Evolutionary conservation across 1,140 invertebrate genomes (phyloP), one percentile per base, ranked within the genome.

Genomic region (Temnothorax curvispinosus): DNA sequence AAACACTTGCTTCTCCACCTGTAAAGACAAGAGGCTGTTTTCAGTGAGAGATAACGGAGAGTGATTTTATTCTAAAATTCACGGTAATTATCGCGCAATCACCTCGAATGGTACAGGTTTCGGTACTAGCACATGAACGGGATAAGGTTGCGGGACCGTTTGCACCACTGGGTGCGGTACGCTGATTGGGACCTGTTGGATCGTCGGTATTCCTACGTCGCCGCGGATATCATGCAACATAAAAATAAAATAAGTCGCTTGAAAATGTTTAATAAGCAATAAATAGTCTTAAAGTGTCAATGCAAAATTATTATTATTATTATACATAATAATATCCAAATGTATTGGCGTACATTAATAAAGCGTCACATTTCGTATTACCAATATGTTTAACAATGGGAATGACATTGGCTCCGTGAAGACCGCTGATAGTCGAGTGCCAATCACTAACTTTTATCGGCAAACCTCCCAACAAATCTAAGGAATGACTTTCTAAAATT

Each of bases 301-400:
- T n/a, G 6, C 72, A 41, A 41, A 64, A 58, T 58, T 56, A 56
- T 15, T 35, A 62, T 62, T 27, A 27, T 27, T 62, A 62, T 32
- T 58, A 60, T 13, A 60, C 2, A 21, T 44, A 44, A 56, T 74
- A 74, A 75, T 35, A 38, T 41, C 6, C 7, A 21, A 41, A 75
- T 38, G 32, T 44, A 21, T 21, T 21, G 21, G n/a, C 13, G 15
- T 47, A 13, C 13, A 11, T 41, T 69, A 69, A 54, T 50, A 54
- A 38, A 38, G 0, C 18, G 38, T 5, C 9, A 1, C 4, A 32
- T 44, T 82, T 74, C 56, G 13, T 11, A 60, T 75, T 85, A 93
- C 96, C 96, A 4, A 97, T 96, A 90, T 97, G 96, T 91, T 97
- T 96, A 88, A 97, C 96, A n/a, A 96, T 94, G 56, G 97, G 97